Percentiles rank a stretch among this genome's conserved stretches.
phyloP scores from a whole-genome alignment of 1,140 invertebrate genomes.

The Manduca sexta region DNA sequence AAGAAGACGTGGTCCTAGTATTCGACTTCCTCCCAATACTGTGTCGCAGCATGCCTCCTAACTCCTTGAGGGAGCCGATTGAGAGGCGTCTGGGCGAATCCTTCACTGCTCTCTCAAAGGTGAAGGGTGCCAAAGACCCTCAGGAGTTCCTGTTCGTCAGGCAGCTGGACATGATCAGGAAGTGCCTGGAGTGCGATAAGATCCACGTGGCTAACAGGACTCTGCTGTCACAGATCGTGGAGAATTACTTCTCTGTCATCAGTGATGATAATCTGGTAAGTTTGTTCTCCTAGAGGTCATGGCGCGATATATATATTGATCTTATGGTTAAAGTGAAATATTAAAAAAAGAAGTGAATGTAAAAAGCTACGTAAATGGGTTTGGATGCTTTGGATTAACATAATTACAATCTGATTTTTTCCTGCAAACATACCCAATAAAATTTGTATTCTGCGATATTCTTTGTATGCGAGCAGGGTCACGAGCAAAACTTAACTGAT shows the following conservation, averaged over 20 bases:
- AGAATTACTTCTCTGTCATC: constrained; percentile 65
- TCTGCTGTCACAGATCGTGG: constrained; percentile 64
- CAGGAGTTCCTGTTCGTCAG: constrained; percentile 33
- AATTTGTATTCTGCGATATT: too few relatives aligned
- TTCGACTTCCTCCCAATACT: constrained; percentile 49
- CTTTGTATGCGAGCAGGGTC: too few relatives aligned
- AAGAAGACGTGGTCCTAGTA: constrained; percentile 40
- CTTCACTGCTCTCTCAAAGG: constrained; percentile 11
- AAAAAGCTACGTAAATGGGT: too few relatives aligned
- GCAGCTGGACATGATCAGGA: constrained; percentile 37
- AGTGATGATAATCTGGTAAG: constrained; percentile 62
- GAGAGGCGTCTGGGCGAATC: constrained; percentile 35
- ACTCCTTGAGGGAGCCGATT: constrained; percentile 35
- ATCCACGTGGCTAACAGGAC: constrained; percentile 74
- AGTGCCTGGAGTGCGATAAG: constrained; percentile 61
- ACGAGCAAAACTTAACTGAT: too few relatives aligned
- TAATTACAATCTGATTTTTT: too few relatives aligned
- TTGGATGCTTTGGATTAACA: too few relatives aligned
- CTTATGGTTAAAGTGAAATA: not conserved
- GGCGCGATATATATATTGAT: too few relatives aligned
- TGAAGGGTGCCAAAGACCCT: constrained; percentile 7
- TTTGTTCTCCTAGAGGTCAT: too few relatives aligned
- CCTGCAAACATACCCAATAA: too few relatives aligned
- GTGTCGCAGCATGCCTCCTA: constrained; percentile 47
- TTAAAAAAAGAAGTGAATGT: too few relatives aligned